Percentiles rank a stretch among this genome's conserved stretches.
These are phyloP conservation scores for Sebastes ruberrimus DNA, from an alignment of 2,797 vertebrate species.

Conservation along the genomic window DNA sequence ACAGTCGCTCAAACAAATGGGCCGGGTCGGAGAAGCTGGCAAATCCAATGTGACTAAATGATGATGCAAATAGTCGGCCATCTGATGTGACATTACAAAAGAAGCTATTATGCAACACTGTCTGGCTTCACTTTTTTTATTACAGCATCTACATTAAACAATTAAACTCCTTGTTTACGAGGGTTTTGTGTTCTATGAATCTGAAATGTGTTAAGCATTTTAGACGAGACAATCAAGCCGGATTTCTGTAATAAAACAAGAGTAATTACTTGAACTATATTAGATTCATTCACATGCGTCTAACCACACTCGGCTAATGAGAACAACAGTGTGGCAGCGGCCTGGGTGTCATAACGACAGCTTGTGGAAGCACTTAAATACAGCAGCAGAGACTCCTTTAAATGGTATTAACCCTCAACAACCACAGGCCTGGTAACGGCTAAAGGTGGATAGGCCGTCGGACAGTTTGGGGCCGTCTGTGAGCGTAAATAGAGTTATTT, in stretches of 20 bases:
- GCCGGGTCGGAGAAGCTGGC: not conserved
- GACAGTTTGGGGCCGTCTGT: too few relatives aligned
- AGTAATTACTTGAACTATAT: not conserved
- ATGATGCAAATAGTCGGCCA: slow-evolving; percentile 27
- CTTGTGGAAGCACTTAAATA: not conserved
- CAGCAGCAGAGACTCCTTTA: not conserved
- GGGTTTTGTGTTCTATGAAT: not conserved
- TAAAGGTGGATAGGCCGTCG: not conserved
- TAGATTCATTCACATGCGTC: not conserved
- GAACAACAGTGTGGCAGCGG: not conserved
- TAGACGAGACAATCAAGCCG: not conserved
- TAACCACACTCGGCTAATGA: not conserved
- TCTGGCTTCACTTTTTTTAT: slow-evolving; percentile 12
- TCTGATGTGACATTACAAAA: slow-evolving; percentile 29
- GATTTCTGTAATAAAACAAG: not conserved
- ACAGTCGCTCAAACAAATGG: slow-evolving; percentile 27
- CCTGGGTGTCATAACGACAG: not conserved
- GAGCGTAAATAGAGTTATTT: too few relatives aligned
- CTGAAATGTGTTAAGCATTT: not conserved
- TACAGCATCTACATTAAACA: not conserved
- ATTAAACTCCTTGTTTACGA: not conserved
- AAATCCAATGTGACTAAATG: slow-evolving; percentile 27
- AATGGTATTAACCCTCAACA: not conserved
- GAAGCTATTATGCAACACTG: not conserved
- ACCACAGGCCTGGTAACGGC: not conserved